These are phyloP conservation scores for Carassius auratus DNA, from an alignment of 2,113 vertebrate species.

Conservation along the genomic window DNA sequence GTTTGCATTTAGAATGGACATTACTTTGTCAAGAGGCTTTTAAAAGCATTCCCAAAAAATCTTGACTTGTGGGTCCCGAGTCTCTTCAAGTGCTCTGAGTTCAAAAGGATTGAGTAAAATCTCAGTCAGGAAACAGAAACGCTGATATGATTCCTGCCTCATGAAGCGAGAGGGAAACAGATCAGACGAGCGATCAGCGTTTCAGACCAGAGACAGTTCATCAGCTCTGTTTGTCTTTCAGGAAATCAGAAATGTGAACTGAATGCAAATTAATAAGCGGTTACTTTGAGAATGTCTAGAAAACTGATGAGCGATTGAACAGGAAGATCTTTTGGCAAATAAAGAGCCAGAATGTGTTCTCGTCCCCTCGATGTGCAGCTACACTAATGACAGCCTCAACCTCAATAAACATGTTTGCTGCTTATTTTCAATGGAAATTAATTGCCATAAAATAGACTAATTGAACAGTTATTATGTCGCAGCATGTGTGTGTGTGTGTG, in stretches of 20 bases:
- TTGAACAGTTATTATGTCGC: too few species aligned
- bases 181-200: not conserved
- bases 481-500: too few species aligned
- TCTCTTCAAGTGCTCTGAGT: not conserved
- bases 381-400: not conserved
- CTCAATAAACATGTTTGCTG: not conserved
- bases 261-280: not conserved
- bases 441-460: not conserved
- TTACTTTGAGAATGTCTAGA: not conserved
- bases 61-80: conserved; percentile 1
- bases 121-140: not conserved
- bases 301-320: not conserved
- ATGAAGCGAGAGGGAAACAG: not conserved
- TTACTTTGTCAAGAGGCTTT: conserved; percentile 3
- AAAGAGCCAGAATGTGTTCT: not conserved
- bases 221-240: not conserved
- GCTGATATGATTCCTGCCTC: not conserved
- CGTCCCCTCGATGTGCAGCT: not conserved
- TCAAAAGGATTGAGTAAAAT: not conserved
- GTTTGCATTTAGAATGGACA: conserved; percentile 28
- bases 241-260: not conserved
- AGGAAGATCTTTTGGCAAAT: not conserved
- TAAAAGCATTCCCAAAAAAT: not conserved
- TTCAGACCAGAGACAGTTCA: not conserved
- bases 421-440: not conserved